Evolutionary conservation across 2,888 invertebrate genomes (phyloP).

Genomic region (Heliconius erato): DNA sequence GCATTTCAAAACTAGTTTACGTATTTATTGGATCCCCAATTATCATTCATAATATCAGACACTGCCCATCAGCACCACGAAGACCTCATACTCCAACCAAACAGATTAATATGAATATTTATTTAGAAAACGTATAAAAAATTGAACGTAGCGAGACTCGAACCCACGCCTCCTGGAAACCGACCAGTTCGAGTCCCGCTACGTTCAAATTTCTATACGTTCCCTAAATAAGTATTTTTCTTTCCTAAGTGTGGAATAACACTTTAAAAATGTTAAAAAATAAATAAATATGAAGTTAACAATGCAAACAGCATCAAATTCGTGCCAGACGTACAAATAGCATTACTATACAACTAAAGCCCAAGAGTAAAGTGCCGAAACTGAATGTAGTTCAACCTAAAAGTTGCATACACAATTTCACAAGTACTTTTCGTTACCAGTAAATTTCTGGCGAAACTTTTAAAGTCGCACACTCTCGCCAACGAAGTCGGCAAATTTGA

Average conservation of each 20-base stretch:
- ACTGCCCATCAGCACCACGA: neutral
- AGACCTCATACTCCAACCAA: neutral
- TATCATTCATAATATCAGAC: neutral
- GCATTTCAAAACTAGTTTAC: too few species aligned
- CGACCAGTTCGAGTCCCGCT: too few species aligned
- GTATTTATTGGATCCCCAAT: too few species aligned
- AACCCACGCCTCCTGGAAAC: too few species aligned
- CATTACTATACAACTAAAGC: conserved; percentile 21
- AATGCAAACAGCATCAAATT: conserved; percentile 20
- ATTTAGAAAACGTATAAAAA: too few species aligned
- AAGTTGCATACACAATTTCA: conserved; percentile 40
- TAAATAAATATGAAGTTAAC: neutral
- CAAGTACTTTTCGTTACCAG: conserved; percentile 37
- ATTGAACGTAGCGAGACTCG: too few species aligned
- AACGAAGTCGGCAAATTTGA: conserved; percentile 41
- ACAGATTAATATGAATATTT: neutral
- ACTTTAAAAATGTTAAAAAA: too few species aligned
- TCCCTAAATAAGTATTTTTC: too few species aligned
- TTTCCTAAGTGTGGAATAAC: too few species aligned
- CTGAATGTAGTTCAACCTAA: conserved; percentile 37
- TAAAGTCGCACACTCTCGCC: conserved; percentile 39
- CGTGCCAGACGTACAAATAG: neutral
- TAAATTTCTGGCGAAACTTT: conserved; percentile 37
- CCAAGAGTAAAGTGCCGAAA: conserved; percentile 35
- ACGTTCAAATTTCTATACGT: too few species aligned